Conservation (phyloP, 2,888 invertebrate genomes). For the Lycaena phlaeas region DNA sequence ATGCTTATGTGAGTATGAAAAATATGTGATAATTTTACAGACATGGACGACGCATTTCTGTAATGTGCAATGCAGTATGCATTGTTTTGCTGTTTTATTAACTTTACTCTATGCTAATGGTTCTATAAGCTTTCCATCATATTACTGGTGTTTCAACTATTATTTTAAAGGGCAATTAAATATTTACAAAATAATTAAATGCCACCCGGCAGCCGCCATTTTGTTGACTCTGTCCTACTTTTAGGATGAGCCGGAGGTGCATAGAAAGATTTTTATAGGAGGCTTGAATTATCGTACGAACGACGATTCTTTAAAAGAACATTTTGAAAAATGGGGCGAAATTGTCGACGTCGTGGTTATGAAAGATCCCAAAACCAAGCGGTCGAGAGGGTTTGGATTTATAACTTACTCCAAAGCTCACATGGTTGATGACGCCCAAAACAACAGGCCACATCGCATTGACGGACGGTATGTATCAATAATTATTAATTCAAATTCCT, state of each 20-base stretch:
- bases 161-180: too few relatives aligned
- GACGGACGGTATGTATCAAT: conserved; percentile 79
- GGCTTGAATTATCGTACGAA: conserved; percentile 95
- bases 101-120: not conserved
- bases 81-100: not conserved
- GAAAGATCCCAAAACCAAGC: conserved; percentile 95
- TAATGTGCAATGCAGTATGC: too few relatives aligned
- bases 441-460: conserved; percentile 90
- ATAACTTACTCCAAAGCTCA: conserved; percentile 95
- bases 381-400: conserved; percentile 98
- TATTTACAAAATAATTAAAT: too few relatives aligned
- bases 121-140: not conserved
- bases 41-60: too few relatives aligned
- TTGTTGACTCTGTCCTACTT: conserved; percentile 56
- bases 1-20: conserved; percentile 65
- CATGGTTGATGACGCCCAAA: conserved; percentile 98
- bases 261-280: conserved; percentile 95
- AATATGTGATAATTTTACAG: too few relatives aligned
- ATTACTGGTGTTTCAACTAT: too few relatives aligned
- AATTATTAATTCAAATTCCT: not conserved
- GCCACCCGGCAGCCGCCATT: conserved; percentile 43
- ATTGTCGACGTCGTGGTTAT: conserved; percentile 97
- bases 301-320: conserved; percentile 93
- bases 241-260: conserved; percentile 84
- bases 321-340: conserved; percentile 98